Conservation (phyloP, 2,113 vertebrate species). For the Mellivora capensis region DNA sequence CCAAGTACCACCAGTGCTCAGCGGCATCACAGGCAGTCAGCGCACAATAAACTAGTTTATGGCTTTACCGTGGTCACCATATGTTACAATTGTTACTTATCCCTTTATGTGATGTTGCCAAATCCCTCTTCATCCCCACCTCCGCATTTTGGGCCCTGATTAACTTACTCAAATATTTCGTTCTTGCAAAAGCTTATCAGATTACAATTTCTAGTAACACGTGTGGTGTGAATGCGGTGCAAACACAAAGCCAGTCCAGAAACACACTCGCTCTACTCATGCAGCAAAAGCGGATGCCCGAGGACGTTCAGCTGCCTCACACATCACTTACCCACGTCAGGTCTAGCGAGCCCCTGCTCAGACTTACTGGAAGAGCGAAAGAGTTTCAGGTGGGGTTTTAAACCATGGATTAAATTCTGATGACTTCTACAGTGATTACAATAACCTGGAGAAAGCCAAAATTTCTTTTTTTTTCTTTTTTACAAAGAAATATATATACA, state of each 20-base stretch:
- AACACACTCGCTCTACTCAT: constrained; percentile 51
- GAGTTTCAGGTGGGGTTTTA: constrained; percentile 86
- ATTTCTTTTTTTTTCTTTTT: constrained; percentile 56
- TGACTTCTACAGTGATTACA: constrained; percentile 86
- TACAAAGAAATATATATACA: neutral
- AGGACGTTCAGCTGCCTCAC: neutral
- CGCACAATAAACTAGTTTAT: neutral
- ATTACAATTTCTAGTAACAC: neutral
- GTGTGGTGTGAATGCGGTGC: neutral
- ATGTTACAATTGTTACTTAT: neutral
- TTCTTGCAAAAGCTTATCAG: neutral
- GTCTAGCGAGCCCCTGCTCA: constrained; percentile 77
- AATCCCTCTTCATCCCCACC: neutral
- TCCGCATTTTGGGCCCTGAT: neutral
- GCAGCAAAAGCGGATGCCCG: constrained; percentile 69
- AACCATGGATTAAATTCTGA: constrained; percentile 87
- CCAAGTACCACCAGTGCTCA: neutral
- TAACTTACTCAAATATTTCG: neutral
- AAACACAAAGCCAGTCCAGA: constrained; percentile 34
- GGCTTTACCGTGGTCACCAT: neutral
- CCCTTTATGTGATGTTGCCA: neutral
- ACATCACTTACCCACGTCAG: constrained; percentile 86
- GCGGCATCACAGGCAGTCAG: neutral
- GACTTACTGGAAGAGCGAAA: constrained; percentile 78
- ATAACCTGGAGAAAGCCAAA: constrained; percentile 86